These are phyloP conservation scores for Pseudopipra pipra DNA, from an alignment of 2,113 vertebrate species.

Conservation along the genomic window DNA sequence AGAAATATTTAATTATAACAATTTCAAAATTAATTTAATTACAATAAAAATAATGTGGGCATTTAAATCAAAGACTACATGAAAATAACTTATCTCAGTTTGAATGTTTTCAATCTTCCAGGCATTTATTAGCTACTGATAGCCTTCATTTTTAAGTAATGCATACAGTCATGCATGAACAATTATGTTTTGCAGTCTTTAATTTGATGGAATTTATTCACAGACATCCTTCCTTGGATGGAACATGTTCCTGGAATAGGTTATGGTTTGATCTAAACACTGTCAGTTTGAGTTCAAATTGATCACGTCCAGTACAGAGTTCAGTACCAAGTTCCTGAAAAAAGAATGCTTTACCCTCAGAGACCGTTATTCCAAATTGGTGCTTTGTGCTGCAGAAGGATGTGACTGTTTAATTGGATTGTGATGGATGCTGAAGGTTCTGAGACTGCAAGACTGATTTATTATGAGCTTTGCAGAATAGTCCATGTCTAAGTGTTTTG, in stretches of 20 bases:
- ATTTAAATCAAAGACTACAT: not conserved
- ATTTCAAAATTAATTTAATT: not conserved
- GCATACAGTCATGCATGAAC: not conserved
- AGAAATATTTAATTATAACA: not conserved
- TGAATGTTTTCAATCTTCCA: not conserved
- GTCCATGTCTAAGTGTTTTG: not conserved
- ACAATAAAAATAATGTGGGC: not conserved
- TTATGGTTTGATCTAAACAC: constrained; percentile 1
- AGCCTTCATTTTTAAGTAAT: not conserved
- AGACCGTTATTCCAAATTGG: not conserved
- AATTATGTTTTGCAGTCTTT: not conserved
- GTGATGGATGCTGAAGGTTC: not conserved
- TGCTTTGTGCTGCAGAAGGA: not conserved
- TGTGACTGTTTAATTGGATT: not conserved
- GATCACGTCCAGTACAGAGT: not conserved
- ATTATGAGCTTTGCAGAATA: not conserved
- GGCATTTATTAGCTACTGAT: not conserved
- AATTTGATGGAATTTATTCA: constrained; percentile 34
- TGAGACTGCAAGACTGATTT: not conserved
- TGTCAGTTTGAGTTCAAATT: not conserved
- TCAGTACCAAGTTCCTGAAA: constrained; percentile 27
- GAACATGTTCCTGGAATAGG: not conserved
- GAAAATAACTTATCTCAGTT: not conserved
- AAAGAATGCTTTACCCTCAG: not conserved
- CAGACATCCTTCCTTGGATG: not conserved